Evolutionary conservation across 1,140 invertebrate genomes (phyloP), one percentile per base, ranked within the genome.

Genomic region (Amyelois transitella): DNA sequence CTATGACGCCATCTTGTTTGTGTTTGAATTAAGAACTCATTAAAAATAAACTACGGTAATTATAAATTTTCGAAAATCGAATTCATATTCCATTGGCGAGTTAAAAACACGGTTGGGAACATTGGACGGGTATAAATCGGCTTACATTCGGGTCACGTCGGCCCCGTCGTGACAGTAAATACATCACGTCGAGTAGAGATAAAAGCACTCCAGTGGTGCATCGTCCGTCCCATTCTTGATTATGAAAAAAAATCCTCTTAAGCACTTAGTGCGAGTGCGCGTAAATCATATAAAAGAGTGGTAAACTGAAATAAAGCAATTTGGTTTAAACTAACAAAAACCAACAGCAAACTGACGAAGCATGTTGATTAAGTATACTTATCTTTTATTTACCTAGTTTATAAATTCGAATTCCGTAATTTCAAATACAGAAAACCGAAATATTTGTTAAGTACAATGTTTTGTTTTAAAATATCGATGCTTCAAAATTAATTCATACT

Each of bases 61-160:
- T 48, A 48, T 48, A 55, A 55, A 55, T 8, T 50, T 50, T 50
- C 25, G 28, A 50, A 24, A 28, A 24, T 28, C 1, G 17, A 51
- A 19, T 28, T 43, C 4, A 20, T 18, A 53, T 53, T 53, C 51
- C 14, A 55, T 22, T 55, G 50, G 52, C 55, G 61, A 58, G 52
- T 59, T 56, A 61, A 59, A 62, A 64, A 57, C 62, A 64, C 57
- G 56, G 52, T 55, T 60, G 53, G 53, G 51, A 52, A 66, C 66
- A 69, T 72, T 64, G 65, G 64, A 64, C 62, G 49, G 19, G 18
- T 47, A 75, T 74, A 79, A 77, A 76, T 72, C 68, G 66, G 60
- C 66, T 72, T 67, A 69, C 72, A 84, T 84, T 78, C 74, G 64
- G 73, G 81, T 84, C 83, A 86, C 83, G 83, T 86, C 65, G 62